Evolutionary conservation across 2,888 invertebrate genomes (phyloP).

Genomic region (Ennomos fuscantarius): DNA sequence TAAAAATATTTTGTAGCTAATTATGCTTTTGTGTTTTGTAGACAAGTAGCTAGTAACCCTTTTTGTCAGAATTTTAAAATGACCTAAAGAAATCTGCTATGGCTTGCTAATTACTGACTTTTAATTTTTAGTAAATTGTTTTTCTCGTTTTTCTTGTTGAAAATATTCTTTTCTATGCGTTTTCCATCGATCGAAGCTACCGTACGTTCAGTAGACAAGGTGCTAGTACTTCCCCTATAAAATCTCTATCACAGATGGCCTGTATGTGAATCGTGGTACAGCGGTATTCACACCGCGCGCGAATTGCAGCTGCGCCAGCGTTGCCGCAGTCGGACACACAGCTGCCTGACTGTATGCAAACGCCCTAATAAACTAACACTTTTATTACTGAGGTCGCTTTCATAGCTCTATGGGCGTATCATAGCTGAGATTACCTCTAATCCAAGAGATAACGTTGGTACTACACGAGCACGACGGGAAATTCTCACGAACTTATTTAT

Average conservation of each 20-base stretch:
- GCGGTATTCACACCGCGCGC: conserved; percentile 74
- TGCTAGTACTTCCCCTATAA: conserved; percentile 65
- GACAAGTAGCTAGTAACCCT: too few relatives aligned
- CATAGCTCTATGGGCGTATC: conserved; percentile 38
- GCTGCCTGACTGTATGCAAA: conserved; percentile 79
- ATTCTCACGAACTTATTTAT: conserved; percentile 15
- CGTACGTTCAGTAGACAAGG: conserved; percentile 57
- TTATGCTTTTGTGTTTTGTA: too few relatives aligned
- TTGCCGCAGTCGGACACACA: conserved; percentile 49
- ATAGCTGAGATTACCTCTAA: conserved; percentile 35
- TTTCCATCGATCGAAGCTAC: conserved; percentile 28
- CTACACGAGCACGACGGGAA: conserved; percentile 14
- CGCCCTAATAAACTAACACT: conserved; percentile 80
- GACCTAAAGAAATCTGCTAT: too few relatives aligned
- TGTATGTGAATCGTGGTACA: conserved; percentile 73
- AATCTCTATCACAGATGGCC: conserved; percentile 58
- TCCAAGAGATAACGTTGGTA: conserved; percentile 32
- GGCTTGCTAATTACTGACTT: too few relatives aligned
- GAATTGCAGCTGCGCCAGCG: conserved; percentile 69
- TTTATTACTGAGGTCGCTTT: conserved; percentile 61
- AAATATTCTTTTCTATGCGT: neutral
- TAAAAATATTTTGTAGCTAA: too few relatives aligned
- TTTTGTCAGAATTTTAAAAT: too few relatives aligned
- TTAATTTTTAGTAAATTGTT: too few relatives aligned
- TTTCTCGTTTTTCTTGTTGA: neutral